A percentile compares a stretch with the other conserved stretches of the same genome.
Conservation (phyloP, 2,888 invertebrate genomes). For the Oxycera nigricornis region DNA sequence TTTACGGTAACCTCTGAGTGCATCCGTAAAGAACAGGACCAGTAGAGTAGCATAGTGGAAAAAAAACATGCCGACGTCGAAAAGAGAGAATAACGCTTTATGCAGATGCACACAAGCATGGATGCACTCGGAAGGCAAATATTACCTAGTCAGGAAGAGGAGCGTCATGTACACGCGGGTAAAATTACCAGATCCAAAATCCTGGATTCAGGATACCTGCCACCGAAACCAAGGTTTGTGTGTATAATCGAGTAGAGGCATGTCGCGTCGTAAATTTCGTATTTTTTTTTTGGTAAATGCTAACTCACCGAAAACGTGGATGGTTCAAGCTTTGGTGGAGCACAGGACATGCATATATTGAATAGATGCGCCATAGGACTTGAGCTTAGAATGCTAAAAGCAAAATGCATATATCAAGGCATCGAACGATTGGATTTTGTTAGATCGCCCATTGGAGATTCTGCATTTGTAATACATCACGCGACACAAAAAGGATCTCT, state of each 20-base stretch:
- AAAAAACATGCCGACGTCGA: slow-evolving; percentile 14
- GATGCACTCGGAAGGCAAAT: slow-evolving; percentile 37
- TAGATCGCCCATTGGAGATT: not conserved
- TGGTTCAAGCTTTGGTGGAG: slow-evolving; percentile 9
- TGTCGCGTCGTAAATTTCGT: slow-evolving; percentile 24
- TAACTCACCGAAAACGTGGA: slow-evolving; percentile 27
- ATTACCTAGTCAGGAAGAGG: slow-evolving; percentile 29
- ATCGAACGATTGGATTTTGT: slow-evolving; percentile 23
- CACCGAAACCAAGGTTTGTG: not conserved
- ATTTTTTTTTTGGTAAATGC: slow-evolving; percentile 35
- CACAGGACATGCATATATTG: not conserved
- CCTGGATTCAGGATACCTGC: not conserved
- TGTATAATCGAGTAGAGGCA: slow-evolving; percentile 5
- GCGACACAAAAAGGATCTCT: slow-evolving; percentile 12
- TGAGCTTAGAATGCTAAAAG: slow-evolving; percentile 1
- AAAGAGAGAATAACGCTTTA: slow-evolving; percentile 29
- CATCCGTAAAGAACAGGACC: not conserved
- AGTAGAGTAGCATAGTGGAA: too few relatives aligned
- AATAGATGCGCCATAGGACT: not conserved
- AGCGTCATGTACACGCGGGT: slow-evolving; percentile 14
- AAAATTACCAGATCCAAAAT: slow-evolving; percentile 15
- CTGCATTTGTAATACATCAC: slow-evolving; percentile 14
- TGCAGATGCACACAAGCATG: slow-evolving; percentile 36
- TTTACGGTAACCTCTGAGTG: slow-evolving; percentile 31
- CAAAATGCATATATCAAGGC: slow-evolving; percentile 5